Base-by-base conservation (phyloP, 2,797 vertebrate species). In the Argyrosomus regius region DNA sequence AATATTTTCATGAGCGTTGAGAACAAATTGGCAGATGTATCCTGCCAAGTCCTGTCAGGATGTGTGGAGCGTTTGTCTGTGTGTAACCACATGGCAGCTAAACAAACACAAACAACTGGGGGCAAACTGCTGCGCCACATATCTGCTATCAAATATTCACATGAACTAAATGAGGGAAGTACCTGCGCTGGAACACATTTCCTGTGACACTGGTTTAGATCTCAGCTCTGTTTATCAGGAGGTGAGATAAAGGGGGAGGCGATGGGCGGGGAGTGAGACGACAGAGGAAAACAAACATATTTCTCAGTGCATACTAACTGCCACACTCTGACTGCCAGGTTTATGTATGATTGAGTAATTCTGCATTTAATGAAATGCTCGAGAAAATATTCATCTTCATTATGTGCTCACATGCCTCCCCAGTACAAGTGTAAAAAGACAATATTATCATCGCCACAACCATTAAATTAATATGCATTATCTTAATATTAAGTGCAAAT, bases 101-200 rank as follows among this genome's bases (percentile, higher is more conserved):
- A 84, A 77, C 84, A 84, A 83, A 89, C 39, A 77, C 63, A 68
- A 77, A 68, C 57, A 39, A 71, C 72, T 20, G 2, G 26, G 54
- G 62, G 71, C 59, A 81, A 85, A 76, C 22, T 75, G 73, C 72
- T 70, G 71, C 24, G 7, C 31, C 45, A 66, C 68, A 77, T 63
- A 86, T 74, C 64, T 74, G 73, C 63, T 78, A 82, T 87, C 74
- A 83, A 91, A 83, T 80, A 87, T 85, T 86, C 73, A 84, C 83
- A 74, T 57, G 52, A 77, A 81, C 57, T 71, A 75, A 87, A 86
- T 18, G 72, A 82, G 66, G 74, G 56, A 60, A 80, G 77, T 73
- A 86, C 80, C 74, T 80, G 64, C 8, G 20, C 68, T 65, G 49
- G 26, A 64, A 57, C 31, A 26, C 53, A 75, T 69, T 78, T 77